phyloP scores from a whole-genome alignment of 2,888 invertebrate genomes.

The Cataglyphis cursor region DNA sequence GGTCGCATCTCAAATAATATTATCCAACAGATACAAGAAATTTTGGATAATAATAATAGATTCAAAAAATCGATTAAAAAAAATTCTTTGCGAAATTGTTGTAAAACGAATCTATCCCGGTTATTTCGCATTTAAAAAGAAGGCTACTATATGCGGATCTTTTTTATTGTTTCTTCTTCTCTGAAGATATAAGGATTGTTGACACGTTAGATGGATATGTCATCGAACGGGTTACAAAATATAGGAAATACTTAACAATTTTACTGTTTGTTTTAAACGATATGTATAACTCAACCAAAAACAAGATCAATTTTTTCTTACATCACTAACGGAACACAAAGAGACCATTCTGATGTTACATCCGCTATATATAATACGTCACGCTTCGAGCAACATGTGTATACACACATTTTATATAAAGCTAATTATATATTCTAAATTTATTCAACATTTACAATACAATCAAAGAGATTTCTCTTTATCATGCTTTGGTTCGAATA shows the following conservation, averaged over 20 bases:
- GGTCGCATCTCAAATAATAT: constrained; percentile 63
- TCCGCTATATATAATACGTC: constrained; percentile 34
- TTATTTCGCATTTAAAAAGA: constrained; percentile 43
- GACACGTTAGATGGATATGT: constrained; percentile 4
- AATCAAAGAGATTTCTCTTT: constrained; percentile 48
- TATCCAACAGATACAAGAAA: constrained; percentile 21
- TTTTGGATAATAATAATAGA: background rate
- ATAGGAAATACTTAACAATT: background rate
- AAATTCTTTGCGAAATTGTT: constrained; percentile 18
- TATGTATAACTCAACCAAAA: constrained; percentile 27
- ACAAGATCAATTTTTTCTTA: constrained; percentile 5
- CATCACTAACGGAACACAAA: constrained; percentile 46
- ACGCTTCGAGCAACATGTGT: constrained; percentile 46
- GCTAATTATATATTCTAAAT: constrained; percentile 51
- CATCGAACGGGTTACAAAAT: constrained; percentile 19
- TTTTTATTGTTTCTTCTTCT: constrained; percentile 15
- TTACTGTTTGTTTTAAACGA: constrained; percentile 30
- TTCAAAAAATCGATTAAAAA: constrained; percentile 2
- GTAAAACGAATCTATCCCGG: constrained; percentile 5
- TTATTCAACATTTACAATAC: constrained; percentile 65
- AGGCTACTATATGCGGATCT: constrained; percentile 45
- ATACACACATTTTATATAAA: constrained; percentile 34
- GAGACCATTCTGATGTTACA: constrained; percentile 32
- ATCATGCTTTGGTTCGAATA: constrained; percentile 55
- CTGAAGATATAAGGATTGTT: constrained; percentile 6